These are phyloP conservation scores for Chelonia mydas DNA, from an alignment of 2,797 vertebrate species.

Conservation along the genomic window DNA sequence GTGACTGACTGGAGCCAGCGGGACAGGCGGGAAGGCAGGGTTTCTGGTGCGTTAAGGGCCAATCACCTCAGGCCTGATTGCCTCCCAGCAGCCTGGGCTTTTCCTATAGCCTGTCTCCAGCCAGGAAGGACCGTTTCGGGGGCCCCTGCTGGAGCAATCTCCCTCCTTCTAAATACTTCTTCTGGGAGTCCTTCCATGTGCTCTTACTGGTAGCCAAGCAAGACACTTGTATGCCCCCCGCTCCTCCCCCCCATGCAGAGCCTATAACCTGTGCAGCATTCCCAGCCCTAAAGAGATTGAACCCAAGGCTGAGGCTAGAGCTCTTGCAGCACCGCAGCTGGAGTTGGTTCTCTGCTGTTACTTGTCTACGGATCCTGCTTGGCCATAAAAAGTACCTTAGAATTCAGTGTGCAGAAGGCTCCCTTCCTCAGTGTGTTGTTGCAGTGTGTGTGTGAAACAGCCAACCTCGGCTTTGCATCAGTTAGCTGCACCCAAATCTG, in stretches of 20 bases:
- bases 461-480: not conserved
- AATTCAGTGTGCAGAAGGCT: not conserved
- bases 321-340: not conserved
- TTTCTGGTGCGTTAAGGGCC: constrained; percentile 40
- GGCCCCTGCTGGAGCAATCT: not conserved
- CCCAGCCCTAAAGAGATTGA: not conserved
- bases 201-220: not conserved
- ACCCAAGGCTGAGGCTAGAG: not conserved
- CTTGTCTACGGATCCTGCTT: constrained; percentile 7
- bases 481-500: not conserved
- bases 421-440: constrained; percentile 3
- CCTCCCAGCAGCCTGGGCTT: not conserved
- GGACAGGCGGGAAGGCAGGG: constrained; percentile 65
- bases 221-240: not conserved
- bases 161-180: not conserved
- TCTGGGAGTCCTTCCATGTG: not conserved
- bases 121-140: constrained; percentile 46
- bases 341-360: constrained; percentile 23
- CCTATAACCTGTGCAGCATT: not conserved
- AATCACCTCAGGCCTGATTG: constrained; percentile 29
- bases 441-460: not conserved
- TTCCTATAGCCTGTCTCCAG: not conserved
- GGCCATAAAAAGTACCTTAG: not conserved
- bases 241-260: not conserved
- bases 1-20: constrained; percentile 66